Evolutionary conservation across 2,888 invertebrate genomes (phyloP).

Genomic region (Hypsopygia costalis): DNA sequence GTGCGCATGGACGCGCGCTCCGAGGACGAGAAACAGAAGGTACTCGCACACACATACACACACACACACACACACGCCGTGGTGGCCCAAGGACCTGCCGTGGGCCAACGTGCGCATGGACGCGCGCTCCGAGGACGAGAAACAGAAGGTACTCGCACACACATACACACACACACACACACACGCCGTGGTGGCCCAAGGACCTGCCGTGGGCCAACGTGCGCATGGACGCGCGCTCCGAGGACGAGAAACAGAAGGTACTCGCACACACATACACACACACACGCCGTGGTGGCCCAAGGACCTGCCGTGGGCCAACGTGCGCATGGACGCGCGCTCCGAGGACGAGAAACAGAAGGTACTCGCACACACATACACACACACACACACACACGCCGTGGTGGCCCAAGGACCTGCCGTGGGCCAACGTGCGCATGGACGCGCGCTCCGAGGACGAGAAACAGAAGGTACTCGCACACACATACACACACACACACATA

Average conservation of each 20-base stretch:
- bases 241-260: conserved; percentile 98
- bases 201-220: conserved; percentile 99
- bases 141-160: conserved; percentile 98
- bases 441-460: conserved; percentile 97
- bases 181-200: conserved; percentile 99
- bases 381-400: conserved; percentile 91
- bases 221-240: conserved; percentile 96
- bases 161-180: conserved; percentile 78
- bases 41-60: conserved; percentile 70
- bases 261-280: background rate
- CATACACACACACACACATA: conserved; percentile 82
- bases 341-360: conserved; percentile 99
- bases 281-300: conserved; percentile 98
- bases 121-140: conserved; percentile 96
- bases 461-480: conserved; percentile 98
- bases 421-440: conserved; percentile 99
- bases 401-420: conserved; percentile 99
- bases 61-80: conserved; percentile 90
- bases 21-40: conserved; percentile 98
- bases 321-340: conserved; percentile 96
- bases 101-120: conserved; percentile 99
- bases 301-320: conserved; percentile 99
- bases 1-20: conserved; percentile 97
- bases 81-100: conserved; percentile 99
- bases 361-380: no score